Conservation (phyloP, 2,113 vertebrate genomes). For the Gasterosteus nipponicus region DNA sequence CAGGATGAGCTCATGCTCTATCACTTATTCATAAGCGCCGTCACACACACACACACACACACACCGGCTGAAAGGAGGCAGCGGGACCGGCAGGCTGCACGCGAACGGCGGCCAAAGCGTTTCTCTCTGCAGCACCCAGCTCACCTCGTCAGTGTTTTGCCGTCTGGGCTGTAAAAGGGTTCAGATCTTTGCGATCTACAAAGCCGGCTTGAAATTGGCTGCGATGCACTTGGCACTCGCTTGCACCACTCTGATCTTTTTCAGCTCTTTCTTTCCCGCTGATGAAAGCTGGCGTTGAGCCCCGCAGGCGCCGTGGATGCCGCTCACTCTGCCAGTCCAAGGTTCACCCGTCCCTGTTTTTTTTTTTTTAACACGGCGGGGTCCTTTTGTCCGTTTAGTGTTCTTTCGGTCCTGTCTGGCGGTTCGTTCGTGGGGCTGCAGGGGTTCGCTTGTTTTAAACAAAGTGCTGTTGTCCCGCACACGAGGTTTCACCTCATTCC, state of each 20-base stretch:
- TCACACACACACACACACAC: conserved; percentile 50
- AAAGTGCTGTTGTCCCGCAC: background rate
- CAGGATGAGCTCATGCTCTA: conserved; percentile 71
- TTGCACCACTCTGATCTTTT: conserved; percentile 2
- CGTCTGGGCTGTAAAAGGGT: background rate
- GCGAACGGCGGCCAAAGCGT: conserved; percentile 2
- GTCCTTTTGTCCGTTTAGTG: conserved; percentile 32
- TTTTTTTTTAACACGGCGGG: conserved; percentile 20
- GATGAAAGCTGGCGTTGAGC: conserved; percentile 1
- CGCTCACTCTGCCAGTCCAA: background rate
- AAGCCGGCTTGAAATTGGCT: conserved; percentile 7
- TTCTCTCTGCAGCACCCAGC: background rate
- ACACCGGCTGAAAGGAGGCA: conserved; percentile 31
- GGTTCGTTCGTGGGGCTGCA: background rate
- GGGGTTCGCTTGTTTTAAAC: background rate
- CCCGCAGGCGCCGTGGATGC: background rate
- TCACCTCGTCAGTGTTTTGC: conserved; percentile 1
- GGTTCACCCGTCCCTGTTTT: background rate
- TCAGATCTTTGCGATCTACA: background rate
- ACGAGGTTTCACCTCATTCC: background rate
- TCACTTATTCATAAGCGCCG: conserved; percentile 72
- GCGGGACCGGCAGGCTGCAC: conserved; percentile 11
- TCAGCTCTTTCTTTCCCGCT: background rate
- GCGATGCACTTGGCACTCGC: background rate
- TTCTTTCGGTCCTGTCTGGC: conserved; percentile 9